Evolutionary conservation across 2,888 invertebrate genomes (phyloP).

Genomic region (Himalopsyche kuldschensis): DNA sequence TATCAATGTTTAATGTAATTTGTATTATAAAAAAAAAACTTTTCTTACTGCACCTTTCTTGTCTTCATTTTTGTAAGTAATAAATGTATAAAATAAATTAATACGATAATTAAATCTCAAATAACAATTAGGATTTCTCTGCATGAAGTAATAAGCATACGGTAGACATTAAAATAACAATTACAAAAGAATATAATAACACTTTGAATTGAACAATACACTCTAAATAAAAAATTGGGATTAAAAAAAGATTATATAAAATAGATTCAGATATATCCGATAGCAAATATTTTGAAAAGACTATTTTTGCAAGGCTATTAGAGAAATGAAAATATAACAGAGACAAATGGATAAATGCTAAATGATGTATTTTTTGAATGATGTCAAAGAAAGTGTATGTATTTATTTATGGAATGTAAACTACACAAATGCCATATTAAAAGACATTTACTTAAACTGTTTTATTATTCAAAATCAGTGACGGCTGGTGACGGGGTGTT

Average conservation of each 20-base stretch:
- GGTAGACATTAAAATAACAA: constrained; percentile 39
- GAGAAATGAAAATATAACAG: constrained; percentile 8
- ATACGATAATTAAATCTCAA: constrained; percentile 24
- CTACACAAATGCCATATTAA: constrained; percentile 11
- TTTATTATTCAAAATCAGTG: background rate
- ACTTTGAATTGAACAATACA: constrained; percentile 25
- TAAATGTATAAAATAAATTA: constrained; percentile 28
- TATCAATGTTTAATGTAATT: background rate
- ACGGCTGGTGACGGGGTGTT: no score
- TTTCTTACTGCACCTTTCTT: constrained; percentile 13
- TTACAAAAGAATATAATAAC: constrained; percentile 11
- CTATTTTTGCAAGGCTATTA: constrained; percentile 34
- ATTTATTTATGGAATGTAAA: constrained; percentile 19
- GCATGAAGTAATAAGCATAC: constrained; percentile 22
- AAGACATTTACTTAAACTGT: constrained; percentile 26
- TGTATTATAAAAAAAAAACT: background rate
- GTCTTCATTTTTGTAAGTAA: background rate
- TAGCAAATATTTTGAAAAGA: constrained; percentile 28
- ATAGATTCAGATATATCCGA: constrained; percentile 23
- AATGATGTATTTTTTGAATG: background rate
- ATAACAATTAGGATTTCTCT: constrained; percentile 37
- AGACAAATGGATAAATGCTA: constrained; percentile 7
- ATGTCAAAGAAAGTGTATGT: background rate
- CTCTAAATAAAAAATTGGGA: background rate
- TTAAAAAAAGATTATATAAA: constrained; percentile 10